phyloP scores from a whole-genome alignment of 2,888 invertebrate species.

The Scaptomyza flava region DNA sequence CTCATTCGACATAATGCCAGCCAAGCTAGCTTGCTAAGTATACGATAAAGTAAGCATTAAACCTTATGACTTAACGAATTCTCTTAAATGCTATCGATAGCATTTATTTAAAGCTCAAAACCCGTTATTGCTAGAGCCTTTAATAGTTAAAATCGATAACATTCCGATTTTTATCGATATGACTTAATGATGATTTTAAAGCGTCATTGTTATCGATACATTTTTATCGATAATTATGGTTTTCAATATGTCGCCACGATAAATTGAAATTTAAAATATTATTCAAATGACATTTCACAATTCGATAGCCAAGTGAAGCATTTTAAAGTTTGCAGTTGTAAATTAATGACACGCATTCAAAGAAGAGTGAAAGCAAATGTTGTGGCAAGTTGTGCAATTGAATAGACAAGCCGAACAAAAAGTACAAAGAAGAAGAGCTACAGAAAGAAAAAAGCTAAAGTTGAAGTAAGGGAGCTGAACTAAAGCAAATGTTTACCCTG shows the following conservation, averaged over 20 bases:
- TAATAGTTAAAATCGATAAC: neutral
- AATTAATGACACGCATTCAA: conserved; percentile 58
- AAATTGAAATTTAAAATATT: too few relatives aligned
- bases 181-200: too few relatives aligned
- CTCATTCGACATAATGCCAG: neutral
- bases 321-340: conserved; percentile 13
- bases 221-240: too few relatives aligned
- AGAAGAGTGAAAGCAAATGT: conserved; percentile 52
- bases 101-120: neutral
- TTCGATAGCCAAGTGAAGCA: neutral
- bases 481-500: conserved; percentile 59
- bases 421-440: neutral
- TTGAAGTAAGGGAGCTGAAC: conserved; percentile 9
- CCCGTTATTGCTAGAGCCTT: neutral
- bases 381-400: conserved; percentile 71
- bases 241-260: too few relatives aligned
- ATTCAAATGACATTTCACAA: neutral
- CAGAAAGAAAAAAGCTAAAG: neutral
- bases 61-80: too few relatives aligned
- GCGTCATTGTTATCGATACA: neutral
- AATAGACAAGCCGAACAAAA: conserved; percentile 54
- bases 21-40: too few relatives aligned
- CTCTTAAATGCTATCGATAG: neutral
- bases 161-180: conserved; percentile 2
- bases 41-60: too few relatives aligned